These are phyloP conservation scores for Bombyx mandarina DNA, from an alignment of 1,140 invertebrate species.

Conservation along the genomic window DNA sequence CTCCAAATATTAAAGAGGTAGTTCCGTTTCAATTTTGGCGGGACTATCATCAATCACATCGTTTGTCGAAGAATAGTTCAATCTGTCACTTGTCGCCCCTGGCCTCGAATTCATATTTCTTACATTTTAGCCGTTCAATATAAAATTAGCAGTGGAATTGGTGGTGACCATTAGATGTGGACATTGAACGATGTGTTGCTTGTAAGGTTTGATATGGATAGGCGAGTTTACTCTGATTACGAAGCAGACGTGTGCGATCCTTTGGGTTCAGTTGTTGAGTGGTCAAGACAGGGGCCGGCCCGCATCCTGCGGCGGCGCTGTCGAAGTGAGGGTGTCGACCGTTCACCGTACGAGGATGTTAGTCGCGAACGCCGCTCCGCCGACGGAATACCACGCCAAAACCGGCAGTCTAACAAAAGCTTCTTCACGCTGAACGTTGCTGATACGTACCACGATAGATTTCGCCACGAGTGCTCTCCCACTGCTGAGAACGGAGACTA, in stretches of 20 bases:
- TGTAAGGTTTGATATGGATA: slow-evolving; percentile 62
- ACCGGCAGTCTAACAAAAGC: slow-evolving; percentile 44
- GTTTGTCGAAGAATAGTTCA: slow-evolving; percentile 41
- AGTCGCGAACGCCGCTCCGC: slow-evolving; percentile 36
- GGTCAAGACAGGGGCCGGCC: slow-evolving; percentile 47
- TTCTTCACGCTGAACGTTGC: slow-evolving; percentile 52
- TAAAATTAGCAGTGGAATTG: slow-evolving; percentile 58
- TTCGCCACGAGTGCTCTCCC: slow-evolving; percentile 45
- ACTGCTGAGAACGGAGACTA: slow-evolving; percentile 56
- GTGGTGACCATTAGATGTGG: slow-evolving; percentile 50
- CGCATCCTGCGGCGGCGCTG: slow-evolving; percentile 54
- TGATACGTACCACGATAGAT: slow-evolving; percentile 33
- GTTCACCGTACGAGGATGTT: slow-evolving; percentile 60
- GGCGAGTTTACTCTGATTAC: slow-evolving; percentile 55
- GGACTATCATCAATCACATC: slow-evolving; percentile 46
- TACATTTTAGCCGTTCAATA: slow-evolving; percentile 34
- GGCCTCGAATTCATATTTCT: slow-evolving; percentile 34
- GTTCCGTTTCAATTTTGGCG: slow-evolving; percentile 63
- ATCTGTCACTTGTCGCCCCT: slow-evolving; percentile 63
- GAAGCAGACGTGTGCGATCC: slow-evolving; percentile 60
- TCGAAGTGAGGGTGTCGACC: slow-evolving; percentile 58
- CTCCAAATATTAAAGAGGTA: slow-evolving; percentile 25
- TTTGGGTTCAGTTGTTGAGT: slow-evolving; percentile 50
- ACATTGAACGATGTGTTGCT: slow-evolving; percentile 49
- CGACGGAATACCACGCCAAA: slow-evolving; percentile 31